Base-by-base conservation (phyloP, 2,113 vertebrate species). In the Rhinoderma darwinii region DNA sequence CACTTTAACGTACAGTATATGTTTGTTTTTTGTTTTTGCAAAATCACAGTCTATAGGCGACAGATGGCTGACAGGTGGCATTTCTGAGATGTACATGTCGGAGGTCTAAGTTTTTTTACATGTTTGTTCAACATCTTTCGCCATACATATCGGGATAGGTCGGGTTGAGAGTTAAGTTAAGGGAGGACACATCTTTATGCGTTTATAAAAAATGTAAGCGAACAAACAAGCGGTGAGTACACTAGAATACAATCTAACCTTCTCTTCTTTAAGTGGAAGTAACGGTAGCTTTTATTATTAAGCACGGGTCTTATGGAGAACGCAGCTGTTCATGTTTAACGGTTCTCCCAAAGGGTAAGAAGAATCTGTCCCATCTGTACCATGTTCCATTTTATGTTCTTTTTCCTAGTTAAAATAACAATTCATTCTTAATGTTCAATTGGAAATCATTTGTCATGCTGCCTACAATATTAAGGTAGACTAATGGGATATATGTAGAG, bases 291-390 rank as follows among this genome's bases (percentile, higher is more conserved):
- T 37, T 12, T 35, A 73, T 11, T n/a, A 54, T 32, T 54, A 72
- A 35, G 66, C 18, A 39, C 25, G 43, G 11, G n/a, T 54, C 54
- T 83, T 73, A 35, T 43, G 25, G 41, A 72, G 63, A 39, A 37
- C 11, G 7, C 81, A 72, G 44, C 82, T 83, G 66, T 51, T 73
- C 22, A 20, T 54, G 44, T 51, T 83, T 83, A 73, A 72, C 15
- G 32, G 25, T 66, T 83, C 27, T 50, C 82, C 43, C n/a, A 83
- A 43, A 66, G 66, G 44, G 22, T 37, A 37, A 39, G 3, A 73
- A 54, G 82, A 72, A 84, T 77, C 37, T 88, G 20, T 88, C 35
- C 35, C 50, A 54, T 68, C 59, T 76, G 43, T 4, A 44, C 15
- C n/a, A 32, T 5, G 2, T 50, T 50, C 0, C 17, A 18, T 30